Conservation (phyloP, 2,797 vertebrate genomes). For the Sarcoramphus papa region DNA sequence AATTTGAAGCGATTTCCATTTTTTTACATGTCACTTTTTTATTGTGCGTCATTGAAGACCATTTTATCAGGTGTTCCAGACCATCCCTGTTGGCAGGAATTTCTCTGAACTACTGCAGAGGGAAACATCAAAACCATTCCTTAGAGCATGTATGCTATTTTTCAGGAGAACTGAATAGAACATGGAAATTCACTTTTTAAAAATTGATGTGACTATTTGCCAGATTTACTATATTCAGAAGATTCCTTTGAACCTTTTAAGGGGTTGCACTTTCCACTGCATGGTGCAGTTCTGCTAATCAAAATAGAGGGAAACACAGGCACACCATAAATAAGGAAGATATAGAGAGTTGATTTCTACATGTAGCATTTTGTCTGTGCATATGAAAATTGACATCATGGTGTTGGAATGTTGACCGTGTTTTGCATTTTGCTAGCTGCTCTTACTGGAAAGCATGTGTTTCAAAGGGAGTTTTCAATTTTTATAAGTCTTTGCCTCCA, state of each 20-base stretch:
- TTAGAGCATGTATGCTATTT: background rate
- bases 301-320: background rate
- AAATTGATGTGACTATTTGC: background rate
- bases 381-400: constrained; percentile 62
- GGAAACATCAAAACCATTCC: constrained; percentile 16
- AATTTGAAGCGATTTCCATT: constrained; percentile 20
- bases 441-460: constrained; percentile 64
- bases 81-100: constrained; percentile 40
- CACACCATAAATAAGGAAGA: background rate
- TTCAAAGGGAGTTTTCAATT: constrained; percentile 66
- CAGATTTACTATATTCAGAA: background rate
- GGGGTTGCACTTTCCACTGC: background rate
- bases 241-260: background rate
- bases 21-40: constrained; percentile 23
- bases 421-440: constrained; percentile 62
- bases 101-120: background rate
- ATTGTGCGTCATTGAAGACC: constrained; percentile 2
- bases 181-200: constrained; percentile 12
- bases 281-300: background rate
- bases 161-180: constrained; percentile 22
- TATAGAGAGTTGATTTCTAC: background rate
- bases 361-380: constrained; percentile 37
- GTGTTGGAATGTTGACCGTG: constrained; percentile 62
- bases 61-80: constrained; percentile 46
- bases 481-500: constrained; percentile 48